phyloP scores from a whole-genome alignment of 2,797 vertebrate species.

The Clamator glandarius region DNA sequence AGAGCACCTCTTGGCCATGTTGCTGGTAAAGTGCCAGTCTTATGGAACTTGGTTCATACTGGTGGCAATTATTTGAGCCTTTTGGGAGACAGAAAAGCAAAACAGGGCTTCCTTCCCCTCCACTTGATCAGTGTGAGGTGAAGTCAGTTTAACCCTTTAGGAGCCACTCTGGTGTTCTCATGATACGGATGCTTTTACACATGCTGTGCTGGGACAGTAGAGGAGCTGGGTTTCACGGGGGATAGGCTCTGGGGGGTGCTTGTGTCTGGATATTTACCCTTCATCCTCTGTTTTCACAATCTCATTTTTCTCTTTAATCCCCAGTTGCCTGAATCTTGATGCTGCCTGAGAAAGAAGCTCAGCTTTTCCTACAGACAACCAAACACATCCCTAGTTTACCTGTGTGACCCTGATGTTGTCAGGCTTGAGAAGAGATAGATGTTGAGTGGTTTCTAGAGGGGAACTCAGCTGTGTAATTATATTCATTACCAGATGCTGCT shows the following conservation, averaged over 20 bases:
- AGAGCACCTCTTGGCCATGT: background rate
- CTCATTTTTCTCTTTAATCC: background rate
- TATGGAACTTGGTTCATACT: background rate
- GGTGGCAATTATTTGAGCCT: background rate
- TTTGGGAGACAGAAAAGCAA: background rate
- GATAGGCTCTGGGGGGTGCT: background rate
- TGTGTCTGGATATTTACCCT: background rate
- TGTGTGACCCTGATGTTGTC: rapidly evolving
- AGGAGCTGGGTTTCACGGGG: background rate
- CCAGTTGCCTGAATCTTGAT: background rate
- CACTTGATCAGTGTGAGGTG: background rate
- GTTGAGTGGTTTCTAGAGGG: background rate
- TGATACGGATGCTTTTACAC: background rate
- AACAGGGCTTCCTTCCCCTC: background rate
- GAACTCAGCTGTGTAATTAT: background rate
- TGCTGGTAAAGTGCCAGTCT: rapidly evolving
- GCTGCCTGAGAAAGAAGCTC: background rate
- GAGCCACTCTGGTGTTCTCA: background rate
- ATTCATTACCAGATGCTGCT: background rate
- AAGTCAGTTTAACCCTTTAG: background rate
- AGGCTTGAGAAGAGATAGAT: background rate
- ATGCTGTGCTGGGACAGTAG: background rate
- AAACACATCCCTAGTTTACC: background rate
- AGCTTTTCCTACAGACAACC: background rate
- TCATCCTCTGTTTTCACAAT: background rate